Base-by-base conservation (phyloP, 1,140 invertebrate genomes). In the Drosophila pruinosa region DNA sequence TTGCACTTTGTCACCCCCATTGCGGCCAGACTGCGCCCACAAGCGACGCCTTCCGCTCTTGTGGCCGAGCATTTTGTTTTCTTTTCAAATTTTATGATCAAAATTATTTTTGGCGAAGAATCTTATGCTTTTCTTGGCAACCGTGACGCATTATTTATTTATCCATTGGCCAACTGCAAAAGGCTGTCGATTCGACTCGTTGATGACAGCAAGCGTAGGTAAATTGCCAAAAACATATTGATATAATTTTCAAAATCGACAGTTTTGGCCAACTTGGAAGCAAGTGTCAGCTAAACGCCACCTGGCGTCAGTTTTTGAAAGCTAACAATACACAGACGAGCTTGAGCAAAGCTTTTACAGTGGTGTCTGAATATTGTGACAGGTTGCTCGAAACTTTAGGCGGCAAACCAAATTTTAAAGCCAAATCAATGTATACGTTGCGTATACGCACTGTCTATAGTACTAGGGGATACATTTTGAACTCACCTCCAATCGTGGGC, bases 401-500 rank as follows among this genome's bases (percentile, higher is more conserved):
- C 31, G 3, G 15, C 17, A 6, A 43, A 3, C 3, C 3, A n/a
- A n/a, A 15, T 28, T 28, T 41, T 19, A 10, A 8, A 31, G n/a
- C n/a, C 31, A 21, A 8, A 21, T 12, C 8, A 28, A 17, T 10
- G 4, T 21, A 7, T 17, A 21, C 10, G 21, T 15, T 3, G 14
- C 10, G 12, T 19, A 17, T 31, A 57, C 14, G 26, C 39, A 57
- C 1, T 21, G 6, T 14, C 0, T 28, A 17, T 43, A 54, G 17
- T 21, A 28, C 3, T 26, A 8, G n/a, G 2, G 14, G 12, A 24
- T 7, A 26, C 3, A 38, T n/a, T 5, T 26, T 36, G 0, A 34
- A 39, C 53, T 94, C 91, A 97, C 96, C 96, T 95, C 96, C 96
- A 97, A 71, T 94, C 92, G 89, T 97, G 96, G 17, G 94, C 93